Conservation (phyloP, 2,113 vertebrate species). For the Antigone vipio region DNA sequence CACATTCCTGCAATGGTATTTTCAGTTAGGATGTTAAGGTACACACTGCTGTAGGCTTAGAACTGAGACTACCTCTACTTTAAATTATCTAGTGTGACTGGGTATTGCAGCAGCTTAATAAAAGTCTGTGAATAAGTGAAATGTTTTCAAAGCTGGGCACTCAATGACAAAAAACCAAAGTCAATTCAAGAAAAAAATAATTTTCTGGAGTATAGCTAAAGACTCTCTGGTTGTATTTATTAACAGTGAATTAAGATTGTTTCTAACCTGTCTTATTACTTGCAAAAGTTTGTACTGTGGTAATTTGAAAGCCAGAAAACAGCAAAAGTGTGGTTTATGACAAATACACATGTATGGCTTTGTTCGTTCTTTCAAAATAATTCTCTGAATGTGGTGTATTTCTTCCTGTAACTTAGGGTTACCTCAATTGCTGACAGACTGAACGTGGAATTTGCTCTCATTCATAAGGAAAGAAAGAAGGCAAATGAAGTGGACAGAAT, state of each 20-base stretch:
- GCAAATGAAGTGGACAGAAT: slow-evolving; percentile 95
- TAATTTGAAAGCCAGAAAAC: background rate
- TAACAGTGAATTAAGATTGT: background rate
- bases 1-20: background rate
- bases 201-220: background rate
- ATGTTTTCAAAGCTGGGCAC: background rate
- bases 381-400: background rate
- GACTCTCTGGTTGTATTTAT: background rate
- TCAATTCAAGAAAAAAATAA: background rate
- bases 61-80: background rate
- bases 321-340: background rate
- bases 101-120: background rate
- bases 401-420: slow-evolving; percentile 73
- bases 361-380: background rate
- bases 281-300: background rate
- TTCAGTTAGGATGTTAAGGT: background rate
- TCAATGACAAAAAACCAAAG: background rate
- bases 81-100: background rate
- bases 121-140: background rate
- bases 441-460: slow-evolving; percentile 94
- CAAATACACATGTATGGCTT: background rate
- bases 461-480: slow-evolving; percentile 96
- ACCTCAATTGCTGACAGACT: slow-evolving; percentile 93
- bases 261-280: background rate
- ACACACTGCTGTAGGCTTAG: background rate